phyloP scores from a whole-genome alignment of 2,888 invertebrate species.

The Drosophila greeni region DNA sequence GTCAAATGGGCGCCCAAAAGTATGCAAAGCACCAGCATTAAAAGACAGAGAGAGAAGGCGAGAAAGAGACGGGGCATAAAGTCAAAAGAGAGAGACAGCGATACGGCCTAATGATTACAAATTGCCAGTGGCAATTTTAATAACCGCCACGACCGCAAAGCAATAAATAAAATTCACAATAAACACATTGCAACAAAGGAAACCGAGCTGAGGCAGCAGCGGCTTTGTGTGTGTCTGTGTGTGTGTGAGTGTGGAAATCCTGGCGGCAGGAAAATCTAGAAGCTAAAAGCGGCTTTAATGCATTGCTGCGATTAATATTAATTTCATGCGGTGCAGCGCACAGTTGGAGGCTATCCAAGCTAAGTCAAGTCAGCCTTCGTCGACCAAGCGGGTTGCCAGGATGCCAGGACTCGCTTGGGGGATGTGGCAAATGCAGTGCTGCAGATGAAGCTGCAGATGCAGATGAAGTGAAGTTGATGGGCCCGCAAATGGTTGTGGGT shows the following conservation, averaged over 20 bases:
- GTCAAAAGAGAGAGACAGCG: constrained; percentile 7
- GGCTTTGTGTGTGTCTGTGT: not conserved
- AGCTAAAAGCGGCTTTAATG: constrained; percentile 72
- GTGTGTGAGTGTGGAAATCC: constrained; percentile 8
- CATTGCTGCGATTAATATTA: constrained; percentile 71
- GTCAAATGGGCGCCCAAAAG: constrained; percentile 38
- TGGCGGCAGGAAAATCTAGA: constrained; percentile 55
- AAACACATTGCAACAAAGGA: constrained; percentile 51
- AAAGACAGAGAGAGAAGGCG: not conserved
- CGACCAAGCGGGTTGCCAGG: constrained; percentile 2
- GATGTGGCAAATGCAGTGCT: constrained; percentile 9
- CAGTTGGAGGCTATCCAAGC: constrained; percentile 58
- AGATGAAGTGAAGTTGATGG: constrained; percentile 48
- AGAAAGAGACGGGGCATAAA: not conserved
- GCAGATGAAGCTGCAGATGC: constrained; percentile 24
- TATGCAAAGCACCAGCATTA: constrained; percentile 20
- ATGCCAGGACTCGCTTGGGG: not conserved
- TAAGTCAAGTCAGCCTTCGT: constrained; percentile 5
- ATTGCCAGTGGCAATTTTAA: constrained; percentile 70
- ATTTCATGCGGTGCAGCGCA: constrained; percentile 66
- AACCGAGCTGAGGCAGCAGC: constrained; percentile 9
- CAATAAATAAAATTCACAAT: constrained; percentile 69
- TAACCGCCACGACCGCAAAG: constrained; percentile 64
- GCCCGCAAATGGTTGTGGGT: constrained; percentile 6
- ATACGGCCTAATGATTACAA: constrained; percentile 67